Conservation (phyloP, 2,888 invertebrate species). For the Tinea trinotella region DNA sequence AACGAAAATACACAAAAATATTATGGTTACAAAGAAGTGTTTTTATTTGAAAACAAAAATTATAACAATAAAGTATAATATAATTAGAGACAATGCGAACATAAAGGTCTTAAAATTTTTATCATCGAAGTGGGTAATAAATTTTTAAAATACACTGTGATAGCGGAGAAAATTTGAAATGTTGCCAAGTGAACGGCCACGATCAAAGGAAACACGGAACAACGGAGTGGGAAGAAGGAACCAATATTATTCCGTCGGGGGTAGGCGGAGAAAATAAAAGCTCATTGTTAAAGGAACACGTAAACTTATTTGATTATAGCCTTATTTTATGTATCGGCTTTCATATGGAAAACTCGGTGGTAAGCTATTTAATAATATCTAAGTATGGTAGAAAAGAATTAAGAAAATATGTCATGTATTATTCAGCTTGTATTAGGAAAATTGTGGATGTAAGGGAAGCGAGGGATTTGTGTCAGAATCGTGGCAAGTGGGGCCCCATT, state of each 20-base stretch:
- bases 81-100: background rate
- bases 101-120: conserved; percentile 17
- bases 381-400: too few relatives aligned
- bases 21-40: too few relatives aligned
- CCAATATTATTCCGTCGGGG: conserved; percentile 17
- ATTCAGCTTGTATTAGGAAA: too few relatives aligned
- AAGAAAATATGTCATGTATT: too few relatives aligned
- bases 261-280: conserved; percentile 13
- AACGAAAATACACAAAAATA: too few relatives aligned
- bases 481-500: too few relatives aligned
- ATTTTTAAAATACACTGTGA: conserved; percentile 22
- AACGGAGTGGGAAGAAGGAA: background rate
- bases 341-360: background rate
- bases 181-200: conserved; percentile 21
- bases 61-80: conserved; percentile 1
- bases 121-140: conserved; percentile 20
- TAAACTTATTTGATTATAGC: conserved; percentile 18
- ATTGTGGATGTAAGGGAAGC: too few relatives aligned
- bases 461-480: too few relatives aligned
- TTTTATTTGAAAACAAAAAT: too few relatives aligned
- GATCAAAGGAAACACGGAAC: conserved; percentile 12
- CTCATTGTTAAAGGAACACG: conserved; percentile 13
- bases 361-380: too few relatives aligned
- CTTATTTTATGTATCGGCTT: conserved; percentile 9
- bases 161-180: conserved; percentile 20